Evolutionary conservation across 2,888 invertebrate species (phyloP), one percentile per base, ranked within the genome.

Genomic region (Machimus atricapillus): DNA sequence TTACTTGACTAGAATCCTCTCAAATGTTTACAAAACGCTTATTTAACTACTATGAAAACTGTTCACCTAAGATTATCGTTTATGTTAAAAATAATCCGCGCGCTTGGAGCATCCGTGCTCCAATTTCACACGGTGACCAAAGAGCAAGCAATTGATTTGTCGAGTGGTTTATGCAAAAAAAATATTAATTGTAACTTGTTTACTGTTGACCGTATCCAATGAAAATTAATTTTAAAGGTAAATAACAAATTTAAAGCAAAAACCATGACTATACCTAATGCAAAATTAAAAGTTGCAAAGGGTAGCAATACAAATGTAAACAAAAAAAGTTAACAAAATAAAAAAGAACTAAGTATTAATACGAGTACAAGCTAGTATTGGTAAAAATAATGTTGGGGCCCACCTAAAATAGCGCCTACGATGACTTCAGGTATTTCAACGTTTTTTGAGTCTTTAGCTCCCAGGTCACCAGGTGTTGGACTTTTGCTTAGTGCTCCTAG

Each of bases 371-470:
- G 87, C 89, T 92, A 92, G 90, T 92, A 92, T 89, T 90, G 91
- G 90, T 92, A 92, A 91, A 91, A 92, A 90, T 90, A 92, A 90
- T 89, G 78, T 82, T 78, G 90, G 90, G 90, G 92, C 94, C 94
- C 93, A 94, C 98, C 99, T 93, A 99, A 95, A 91, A 99, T 98
- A 92, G 98, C 98, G 91, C 98, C 99, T 92, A 99, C 98, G 93
- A 98, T 98, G 93, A 96, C 96, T 94, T 98, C 97, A 88, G 98
- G 96, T 93, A 99, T 98, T 95, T 98, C 98, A 92, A 98, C 96
- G 94, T 97, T 97, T 94, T 97, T 97, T 91, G 96, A 94, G 94
- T 97, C 97, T 94, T 96, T 96, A 93, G 94, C 95, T 90, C 94
- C 94, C 91, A 94, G 94, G 93, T 96, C 96, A 90, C 96, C 96